Evolutionary conservation across 53 echinoderm and acorn worm species (phyloP).

Genomic region (Zoroaster sp.): DNA sequence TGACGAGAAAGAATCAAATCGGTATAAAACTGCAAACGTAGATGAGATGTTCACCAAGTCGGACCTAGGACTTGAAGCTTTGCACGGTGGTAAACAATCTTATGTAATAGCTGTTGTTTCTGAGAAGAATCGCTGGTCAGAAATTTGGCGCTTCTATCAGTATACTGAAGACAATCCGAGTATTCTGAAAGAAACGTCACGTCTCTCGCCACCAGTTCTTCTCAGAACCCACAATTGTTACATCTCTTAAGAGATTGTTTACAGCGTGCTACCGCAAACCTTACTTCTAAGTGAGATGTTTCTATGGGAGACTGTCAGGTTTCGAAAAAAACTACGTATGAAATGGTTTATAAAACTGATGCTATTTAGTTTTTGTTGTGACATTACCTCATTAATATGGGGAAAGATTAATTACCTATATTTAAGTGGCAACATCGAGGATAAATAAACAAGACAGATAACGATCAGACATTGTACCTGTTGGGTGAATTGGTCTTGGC

Average conservation of each 20-base stretch:
- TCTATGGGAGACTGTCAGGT: no score
- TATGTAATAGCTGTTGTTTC: background rate
- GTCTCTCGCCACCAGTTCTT: background rate
- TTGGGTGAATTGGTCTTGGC: constrained; percentile 70
- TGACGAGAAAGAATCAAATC: background rate
- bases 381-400: background rate
- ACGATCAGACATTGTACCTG: constrained; percentile 10
- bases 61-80: background rate
- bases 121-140: background rate
- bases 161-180: no score
- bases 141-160: background rate
- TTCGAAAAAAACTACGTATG: no score
- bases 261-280: no score
- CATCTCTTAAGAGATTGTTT: no score
- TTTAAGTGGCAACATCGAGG: no score
- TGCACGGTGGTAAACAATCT: background rate
- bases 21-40: background rate
- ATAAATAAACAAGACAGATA: background rate
- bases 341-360: no score
- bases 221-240: no score
- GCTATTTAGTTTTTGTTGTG: background rate
- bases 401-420: background rate
- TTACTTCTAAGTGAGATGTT: no score
- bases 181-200: background rate
- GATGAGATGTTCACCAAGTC: background rate